These are phyloP conservation scores for Sinosuthora webbiana DNA, from an alignment of 2,113 vertebrate species.

Conservation along the genomic window DNA sequence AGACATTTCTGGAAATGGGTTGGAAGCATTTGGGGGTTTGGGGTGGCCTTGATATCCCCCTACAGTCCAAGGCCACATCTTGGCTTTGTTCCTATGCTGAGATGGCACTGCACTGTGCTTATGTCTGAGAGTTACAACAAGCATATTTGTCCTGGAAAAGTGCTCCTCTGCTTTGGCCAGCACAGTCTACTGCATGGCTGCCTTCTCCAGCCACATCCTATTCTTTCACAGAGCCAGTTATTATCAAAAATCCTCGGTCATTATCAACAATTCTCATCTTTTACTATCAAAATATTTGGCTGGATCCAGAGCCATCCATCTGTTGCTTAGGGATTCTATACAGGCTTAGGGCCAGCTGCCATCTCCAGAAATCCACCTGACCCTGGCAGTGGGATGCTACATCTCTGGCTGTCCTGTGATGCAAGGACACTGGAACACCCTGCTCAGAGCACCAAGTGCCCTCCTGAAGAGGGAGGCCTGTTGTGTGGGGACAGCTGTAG, in stretches of 20 bases:
- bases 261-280: neutral
- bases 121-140: neutral
- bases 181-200: neutral
- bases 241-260: neutral
- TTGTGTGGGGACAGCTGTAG: fast-evolving
- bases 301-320: neutral
- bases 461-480: neutral
- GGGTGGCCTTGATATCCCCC: neutral
- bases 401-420: neutral
- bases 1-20: neutral
- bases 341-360: neutral
- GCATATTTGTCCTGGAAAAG: neutral
- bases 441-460: neutral
- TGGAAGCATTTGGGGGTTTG: neutral
- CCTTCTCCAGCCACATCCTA: neutral
- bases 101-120: neutral
- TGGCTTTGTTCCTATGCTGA: neutral
- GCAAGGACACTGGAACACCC: fast-evolving
- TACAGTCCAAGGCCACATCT: neutral
- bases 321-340: neutral
- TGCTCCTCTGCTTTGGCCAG: neutral
- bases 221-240: neutral
- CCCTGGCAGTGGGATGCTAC: fast-evolving
- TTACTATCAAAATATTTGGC: neutral
- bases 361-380: neutral